phyloP scores from a whole-genome alignment of 2,113 vertebrate genomes.

The Petaurus breviceps region DNA sequence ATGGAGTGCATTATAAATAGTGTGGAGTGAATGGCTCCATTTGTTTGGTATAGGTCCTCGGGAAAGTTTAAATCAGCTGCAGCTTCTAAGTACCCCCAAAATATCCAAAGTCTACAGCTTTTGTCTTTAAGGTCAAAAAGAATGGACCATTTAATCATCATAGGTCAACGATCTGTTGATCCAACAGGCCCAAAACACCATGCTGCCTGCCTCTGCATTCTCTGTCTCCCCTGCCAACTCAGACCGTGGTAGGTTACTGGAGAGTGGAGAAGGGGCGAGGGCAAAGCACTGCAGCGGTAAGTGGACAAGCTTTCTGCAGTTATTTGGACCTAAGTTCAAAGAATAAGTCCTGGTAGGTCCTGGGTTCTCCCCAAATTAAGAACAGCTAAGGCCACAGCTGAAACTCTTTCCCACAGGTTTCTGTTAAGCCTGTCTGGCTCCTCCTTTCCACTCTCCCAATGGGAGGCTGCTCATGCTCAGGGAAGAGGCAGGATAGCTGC shows the following conservation, averaged over 20 bases:
- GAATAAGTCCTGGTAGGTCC: not conserved
- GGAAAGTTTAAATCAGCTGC: constrained; percentile 53
- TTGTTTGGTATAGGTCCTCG: constrained; percentile 61
- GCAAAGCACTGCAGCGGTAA: not conserved
- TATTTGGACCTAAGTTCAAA: constrained; percentile 40
- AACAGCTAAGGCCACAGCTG: constrained; percentile 79
- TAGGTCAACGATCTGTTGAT: constrained; percentile 35
- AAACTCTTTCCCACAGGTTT: constrained; percentile 33
- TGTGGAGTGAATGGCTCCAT: constrained; percentile 63
- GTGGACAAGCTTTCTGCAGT: not conserved
- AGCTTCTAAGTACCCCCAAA: constrained; percentile 65
- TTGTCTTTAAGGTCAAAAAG: constrained; percentile 58
- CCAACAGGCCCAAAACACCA: not conserved
- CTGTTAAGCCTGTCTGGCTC: not conserved
- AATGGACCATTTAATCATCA: constrained; percentile 39
- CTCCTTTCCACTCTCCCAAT: not conserved
- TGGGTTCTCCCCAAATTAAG: not conserved
- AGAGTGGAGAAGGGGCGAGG: constrained; percentile 16
- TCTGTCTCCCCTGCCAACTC: not conserved
- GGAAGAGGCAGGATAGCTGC: constrained; percentile 37
- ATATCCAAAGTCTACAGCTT: constrained; percentile 53
- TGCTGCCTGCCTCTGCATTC: not conserved
- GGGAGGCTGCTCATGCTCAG: constrained; percentile 26
- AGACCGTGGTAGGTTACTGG: not conserved
- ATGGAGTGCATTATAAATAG: constrained; percentile 61